Base-by-base conservation (phyloP, 2,113 vertebrate genomes). In the Acinonyx jubatus region DNA sequence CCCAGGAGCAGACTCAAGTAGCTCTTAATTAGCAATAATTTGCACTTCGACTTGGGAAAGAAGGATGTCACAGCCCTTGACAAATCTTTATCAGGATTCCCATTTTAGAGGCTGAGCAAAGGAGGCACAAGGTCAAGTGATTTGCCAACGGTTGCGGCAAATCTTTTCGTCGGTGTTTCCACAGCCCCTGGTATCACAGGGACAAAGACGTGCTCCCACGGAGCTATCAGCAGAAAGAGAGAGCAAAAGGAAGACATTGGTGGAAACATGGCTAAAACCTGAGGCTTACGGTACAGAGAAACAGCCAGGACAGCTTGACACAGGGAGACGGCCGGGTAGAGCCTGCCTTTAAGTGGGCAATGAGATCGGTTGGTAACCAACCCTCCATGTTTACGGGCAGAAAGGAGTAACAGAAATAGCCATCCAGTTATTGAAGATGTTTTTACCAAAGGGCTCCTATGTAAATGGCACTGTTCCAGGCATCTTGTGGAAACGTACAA, bases 1-100 rank as follows among this genome's bases (percentile, higher is more conserved):
- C 9, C 74, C 0, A 16, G 36, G 25, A 91, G 52, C 57, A 41
- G 87, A 73, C 81, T 89, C 4, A 93, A 86, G 57, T 10, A 79
- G 36, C 65, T 38, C 38, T 87, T 79, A 69, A 71, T 90, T 52
- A 93, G 73, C 57, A 66, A 68, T 88, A 95, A 94, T 94, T 93
- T 83, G 57, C 80, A 81, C 87, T 78, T 74, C 68, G 33, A 91
- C 95, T 91, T 94, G 89, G 91, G 91, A 91, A 92, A 93, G 91
- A 83, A 68, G 33, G 27, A 52, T 5, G 57, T 36, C 84, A 91
- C 88, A 83, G 71, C 31, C 63, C 50, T n/a, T 76, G 81, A 71
- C 25, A 89, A 89, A 61, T 61, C 65, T 66, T 85, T 88, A 48
- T 65, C 91, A 91, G 45, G 38, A 96, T 89, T 94, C 93, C 73